Base-by-base conservation (phyloP, 1,140 invertebrate genomes). In the Mesaphorura yosii region DNA sequence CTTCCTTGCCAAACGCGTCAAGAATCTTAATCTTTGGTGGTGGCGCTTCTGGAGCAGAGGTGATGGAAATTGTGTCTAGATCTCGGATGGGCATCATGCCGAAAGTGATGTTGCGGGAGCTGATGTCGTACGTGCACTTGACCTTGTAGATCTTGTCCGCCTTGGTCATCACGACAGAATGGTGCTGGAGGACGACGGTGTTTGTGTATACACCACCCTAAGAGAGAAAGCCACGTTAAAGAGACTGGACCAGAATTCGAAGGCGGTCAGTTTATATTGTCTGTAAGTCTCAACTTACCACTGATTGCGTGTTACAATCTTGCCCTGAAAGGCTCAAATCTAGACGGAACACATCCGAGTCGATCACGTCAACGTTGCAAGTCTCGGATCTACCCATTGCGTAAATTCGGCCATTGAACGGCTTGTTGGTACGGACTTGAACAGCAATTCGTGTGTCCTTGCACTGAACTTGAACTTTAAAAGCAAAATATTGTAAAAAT, bases 131-230 rank as follows among this genome's bases (percentile, higher is more conserved):
- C 0, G 89, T 94, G 66, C 90, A 94, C 66, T 92, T 89, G 29
- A 94, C 86, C 72, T 92, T 92, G 77, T 94, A 94, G 63, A 93
- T 92, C 69, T 94, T 94, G 68, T 94, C 90, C 1, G 88, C 88
- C 72, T 93, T 93, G 12, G 89, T 94, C 86, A 94, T 91, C 2
- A 94, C 89, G 6, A 93, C 88, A 65, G 88, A 92, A 72, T 94
- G 89, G 66, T 93, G 89, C 71, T 94, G 90, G 1, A 94, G 76
- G 1, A 94, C 89, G 17, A 94, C 88, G 0, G 89, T 93, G 69
- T 94, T 94, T 15, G 88, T 88, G 68, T 91, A 94, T 25, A 92
- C 84, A 42, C 89, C 89, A 63, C 81, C 86, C 88, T 93, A 72
- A 56, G 28, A 3, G 28, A 41, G 15, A 34, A 34, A 34, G 10